A percentile compares a stretch with the other conserved stretches of the same genome.
phyloP scores from a whole-genome alignment of 2,888 invertebrate species.

The Drosophila picticornis region DNA sequence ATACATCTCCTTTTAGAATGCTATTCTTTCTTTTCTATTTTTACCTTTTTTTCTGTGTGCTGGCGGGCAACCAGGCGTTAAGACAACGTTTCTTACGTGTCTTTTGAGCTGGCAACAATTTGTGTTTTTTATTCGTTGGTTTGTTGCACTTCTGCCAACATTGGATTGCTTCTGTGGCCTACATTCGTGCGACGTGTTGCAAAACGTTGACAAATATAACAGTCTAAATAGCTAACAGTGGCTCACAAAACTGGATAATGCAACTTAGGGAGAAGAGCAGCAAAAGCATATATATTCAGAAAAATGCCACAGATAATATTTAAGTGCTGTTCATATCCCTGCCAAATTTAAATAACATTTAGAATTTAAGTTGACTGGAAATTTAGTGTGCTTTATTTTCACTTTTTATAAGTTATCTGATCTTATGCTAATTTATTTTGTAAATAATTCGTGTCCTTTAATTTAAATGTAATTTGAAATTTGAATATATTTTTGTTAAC shows the following conservation, averaged over 20 bases:
- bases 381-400: not conserved
- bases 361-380: not conserved
- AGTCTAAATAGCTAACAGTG: constrained; percentile 4
- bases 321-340: not conserved
- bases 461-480: not conserved
- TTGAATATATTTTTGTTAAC: not conserved
- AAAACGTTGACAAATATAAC: constrained; percentile 21
- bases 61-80: constrained; percentile 46
- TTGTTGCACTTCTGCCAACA: constrained; percentile 15
- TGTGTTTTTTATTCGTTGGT: constrained; percentile 12
- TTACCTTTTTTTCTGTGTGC: constrained; percentile 9
- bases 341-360: not conserved
- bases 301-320: not conserved
- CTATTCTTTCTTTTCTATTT: constrained; percentile 7
- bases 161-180: constrained; percentile 23
- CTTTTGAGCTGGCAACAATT: constrained; percentile 19
- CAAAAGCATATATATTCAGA: not conserved
- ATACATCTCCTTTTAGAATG: constrained; percentile 29
- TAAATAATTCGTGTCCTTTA: too few relatives aligned
- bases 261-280: not conserved
- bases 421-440: too few relatives aligned
- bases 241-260: not conserved
- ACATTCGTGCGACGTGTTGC: constrained; percentile 18
- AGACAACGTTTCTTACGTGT: constrained; percentile 43
- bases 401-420: not conserved